phyloP scores from a whole-genome alignment of 2,888 invertebrate species.

The Drosophila dives region DNA sequence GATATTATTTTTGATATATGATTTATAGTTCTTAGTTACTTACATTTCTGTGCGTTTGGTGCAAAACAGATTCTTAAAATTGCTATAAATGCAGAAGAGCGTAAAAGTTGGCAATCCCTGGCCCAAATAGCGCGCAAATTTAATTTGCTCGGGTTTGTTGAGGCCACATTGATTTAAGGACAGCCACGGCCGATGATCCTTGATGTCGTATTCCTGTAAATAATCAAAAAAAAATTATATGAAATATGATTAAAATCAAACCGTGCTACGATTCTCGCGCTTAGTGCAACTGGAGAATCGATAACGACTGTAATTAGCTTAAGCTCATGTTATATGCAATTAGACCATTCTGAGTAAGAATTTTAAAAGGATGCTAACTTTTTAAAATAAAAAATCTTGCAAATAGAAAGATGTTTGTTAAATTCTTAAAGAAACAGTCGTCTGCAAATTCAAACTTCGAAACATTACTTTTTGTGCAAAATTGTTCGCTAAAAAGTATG shows the following conservation, averaged over 20 bases:
- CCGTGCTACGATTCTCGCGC: neutral
- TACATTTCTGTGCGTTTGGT: conserved; percentile 85
- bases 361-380: neutral
- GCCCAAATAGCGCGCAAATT: conserved; percentile 84
- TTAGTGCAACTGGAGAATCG: neutral
- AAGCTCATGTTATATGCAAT: neutral
- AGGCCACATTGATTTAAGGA: conserved; percentile 84
- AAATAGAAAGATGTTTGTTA: neutral
- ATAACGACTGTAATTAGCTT: neutral
- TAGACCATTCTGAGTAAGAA: neutral
- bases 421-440: neutral
- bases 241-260: neutral
- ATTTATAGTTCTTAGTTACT: conserved; percentile 39
- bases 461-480: neutral
- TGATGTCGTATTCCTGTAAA: conserved; percentile 83
- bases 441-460: neutral
- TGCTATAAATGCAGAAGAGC: conserved; percentile 85
- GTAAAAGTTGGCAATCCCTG: conserved; percentile 85
- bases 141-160: conserved; percentile 84
- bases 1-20: neutral
- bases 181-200: conserved; percentile 84
- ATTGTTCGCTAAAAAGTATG: conserved; percentile 33
- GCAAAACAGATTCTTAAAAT: conserved; percentile 85
- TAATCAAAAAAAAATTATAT: neutral
- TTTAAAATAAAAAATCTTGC: neutral